Evolutionary conservation across 2,113 vertebrate genomes (phyloP).

Genomic region (Microcebus griseorufus): DNA sequence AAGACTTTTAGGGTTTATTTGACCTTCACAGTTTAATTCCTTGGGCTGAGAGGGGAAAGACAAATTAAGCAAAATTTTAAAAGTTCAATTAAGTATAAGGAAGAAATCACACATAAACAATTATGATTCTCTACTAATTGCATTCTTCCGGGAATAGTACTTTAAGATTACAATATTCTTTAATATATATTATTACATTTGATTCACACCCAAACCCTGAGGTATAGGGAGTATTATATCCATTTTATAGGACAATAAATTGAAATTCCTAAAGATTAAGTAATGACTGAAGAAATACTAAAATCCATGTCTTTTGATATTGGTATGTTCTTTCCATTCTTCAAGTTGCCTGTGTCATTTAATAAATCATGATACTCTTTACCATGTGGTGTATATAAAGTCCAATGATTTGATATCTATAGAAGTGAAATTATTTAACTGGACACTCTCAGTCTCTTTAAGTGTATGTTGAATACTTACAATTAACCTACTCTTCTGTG

Average conservation of each 20-base stretch:
- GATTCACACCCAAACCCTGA: background rate
- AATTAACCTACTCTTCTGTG: background rate
- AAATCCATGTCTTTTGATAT: background rate
- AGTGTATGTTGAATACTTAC: background rate
- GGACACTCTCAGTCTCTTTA: background rate
- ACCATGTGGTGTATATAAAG: background rate
- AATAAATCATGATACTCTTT: background rate
- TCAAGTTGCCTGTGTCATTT: background rate
- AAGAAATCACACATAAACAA: background rate
- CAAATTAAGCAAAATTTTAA: background rate
- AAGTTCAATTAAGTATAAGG: background rate
- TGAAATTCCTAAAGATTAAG: background rate
- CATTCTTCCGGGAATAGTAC: background rate
- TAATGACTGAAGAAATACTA: background rate
- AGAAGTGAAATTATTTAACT: background rate
- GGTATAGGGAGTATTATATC: background rate
- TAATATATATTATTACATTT: background rate
- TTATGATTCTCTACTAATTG: background rate
- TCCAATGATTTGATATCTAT: background rate
- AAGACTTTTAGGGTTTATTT: background rate
- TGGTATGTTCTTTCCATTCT: background rate
- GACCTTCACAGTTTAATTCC: background rate
- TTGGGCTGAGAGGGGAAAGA: background rate
- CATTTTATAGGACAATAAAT: background rate
- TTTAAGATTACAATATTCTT: background rate